Base-by-base conservation (phyloP, 2,888 invertebrate species). In the Phasia obesa region DNA sequence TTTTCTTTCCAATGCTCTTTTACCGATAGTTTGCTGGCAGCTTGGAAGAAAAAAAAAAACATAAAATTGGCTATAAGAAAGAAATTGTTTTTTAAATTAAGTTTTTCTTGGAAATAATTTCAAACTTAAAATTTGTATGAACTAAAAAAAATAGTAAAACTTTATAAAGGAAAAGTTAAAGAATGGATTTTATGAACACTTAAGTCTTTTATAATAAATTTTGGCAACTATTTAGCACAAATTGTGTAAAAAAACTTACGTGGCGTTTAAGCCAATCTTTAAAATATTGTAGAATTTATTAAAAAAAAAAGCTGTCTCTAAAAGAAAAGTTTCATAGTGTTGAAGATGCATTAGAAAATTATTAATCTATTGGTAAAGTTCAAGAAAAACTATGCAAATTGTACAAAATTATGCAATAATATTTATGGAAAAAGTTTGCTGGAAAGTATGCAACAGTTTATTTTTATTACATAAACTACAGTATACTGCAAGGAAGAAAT, bases 361-460 rank as follows among this genome's bases (percentile, higher is more conserved):
- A 5, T 42, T 13, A 55, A 17, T 5, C 17, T 47, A n/a, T 5
- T 19, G 17, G 21, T 53, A 62, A 21, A 23, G 13, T 55, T 62
- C 1, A 23, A 25, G 0, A 15, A 5, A 6, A 25, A 35, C 11
- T 51, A 23, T n/a, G 15, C 21, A 64, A 53, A 42, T 55, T 35
- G 57, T 35, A 23, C n/a, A 17, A 60, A 69, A 51, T n/a, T 59
- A 75, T 57, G 75, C 75, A 25, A 38, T 25, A 19, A 21, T 5
- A 55, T 70, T 53, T 60, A 13, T 65, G 7, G 2, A 35, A 0
- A 44, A 62, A 23, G 17, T 62, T 55, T 31, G 0, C 17, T 21
- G 7, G 13, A 55, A 77, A 47, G 19, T 70, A 77, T 70, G 60
- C 77, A 55, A 62, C 35, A 60, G 27, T 60, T 31, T 69, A 42